Evolutionary conservation across 2,888 invertebrate species (phyloP).

Genomic region (Tetragnatha montana): DNA sequence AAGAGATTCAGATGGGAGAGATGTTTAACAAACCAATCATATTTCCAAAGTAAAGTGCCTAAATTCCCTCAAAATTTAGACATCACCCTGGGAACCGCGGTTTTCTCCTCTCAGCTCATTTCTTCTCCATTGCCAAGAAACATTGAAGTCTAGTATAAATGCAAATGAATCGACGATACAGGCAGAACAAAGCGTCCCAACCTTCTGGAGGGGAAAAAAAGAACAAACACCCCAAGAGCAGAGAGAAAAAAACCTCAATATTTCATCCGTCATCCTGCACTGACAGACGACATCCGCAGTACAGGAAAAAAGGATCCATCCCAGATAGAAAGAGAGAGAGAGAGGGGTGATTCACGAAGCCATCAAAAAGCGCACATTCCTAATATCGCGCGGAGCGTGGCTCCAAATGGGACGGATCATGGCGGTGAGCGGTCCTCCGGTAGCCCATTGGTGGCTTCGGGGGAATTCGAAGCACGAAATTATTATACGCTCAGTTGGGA

Average conservation of each 20-base stretch:
- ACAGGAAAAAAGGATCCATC: constrained; percentile 2
- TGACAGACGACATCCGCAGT: constrained; percentile 46
- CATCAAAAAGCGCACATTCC: constrained; percentile 50
- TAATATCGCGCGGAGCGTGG: constrained; percentile 54
- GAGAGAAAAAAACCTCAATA: constrained; percentile 21
- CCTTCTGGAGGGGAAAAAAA: background rate
- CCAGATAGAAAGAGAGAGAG: background rate
- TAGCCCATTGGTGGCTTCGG: constrained; percentile 3
- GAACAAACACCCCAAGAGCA: constrained; percentile 10
- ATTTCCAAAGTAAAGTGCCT: too few relatives aligned
- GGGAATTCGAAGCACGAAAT: constrained; percentile 49
- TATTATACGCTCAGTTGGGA: constrained; percentile 45
- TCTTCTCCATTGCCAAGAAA: too few relatives aligned
- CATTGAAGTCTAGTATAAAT: too few relatives aligned
- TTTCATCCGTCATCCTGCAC: constrained; percentile 20
- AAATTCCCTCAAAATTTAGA: too few relatives aligned
- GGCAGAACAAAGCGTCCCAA: constrained; percentile 4
- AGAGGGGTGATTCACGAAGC: constrained; percentile 43
- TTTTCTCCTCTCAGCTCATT: too few relatives aligned
- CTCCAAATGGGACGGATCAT: constrained; percentile 26
- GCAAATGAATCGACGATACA: background rate
- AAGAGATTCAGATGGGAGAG: too few relatives aligned
- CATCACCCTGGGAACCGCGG: too few relatives aligned
- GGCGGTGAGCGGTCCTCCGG: constrained; percentile 33
- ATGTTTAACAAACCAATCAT: too few relatives aligned